Conservation (phyloP, 2,888 invertebrate genomes). For the Acrocyrtus sp. region DNA sequence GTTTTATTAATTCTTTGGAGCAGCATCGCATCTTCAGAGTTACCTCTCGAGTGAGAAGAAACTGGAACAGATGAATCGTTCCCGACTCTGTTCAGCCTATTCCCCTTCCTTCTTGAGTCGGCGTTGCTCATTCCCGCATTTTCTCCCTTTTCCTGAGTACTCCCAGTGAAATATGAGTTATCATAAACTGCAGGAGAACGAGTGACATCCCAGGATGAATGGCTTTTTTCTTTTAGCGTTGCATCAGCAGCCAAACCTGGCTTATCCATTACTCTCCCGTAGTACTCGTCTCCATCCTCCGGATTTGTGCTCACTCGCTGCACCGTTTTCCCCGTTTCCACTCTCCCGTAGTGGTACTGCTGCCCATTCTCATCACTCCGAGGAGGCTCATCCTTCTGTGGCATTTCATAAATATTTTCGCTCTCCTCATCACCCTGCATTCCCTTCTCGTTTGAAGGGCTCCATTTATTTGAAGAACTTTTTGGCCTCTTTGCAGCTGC, state of each 20-base stretch:
- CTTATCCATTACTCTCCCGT: slow-evolving; percentile 44
- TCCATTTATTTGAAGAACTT: slow-evolving; percentile 27
- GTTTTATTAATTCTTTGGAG: slow-evolving; percentile 60
- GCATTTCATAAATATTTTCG: slow-evolving; percentile 32
- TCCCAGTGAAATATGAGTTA: slow-evolving; percentile 55
- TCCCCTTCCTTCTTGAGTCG: slow-evolving; percentile 2
- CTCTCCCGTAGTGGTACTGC: slow-evolving; percentile 47
- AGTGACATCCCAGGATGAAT: slow-evolving; percentile 53
- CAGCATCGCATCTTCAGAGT: slow-evolving; percentile 54
- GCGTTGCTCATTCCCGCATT: no score
- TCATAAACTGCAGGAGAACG: slow-evolving; percentile 50
- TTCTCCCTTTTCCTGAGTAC: not conserved
- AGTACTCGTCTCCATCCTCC: slow-evolving; percentile 17
- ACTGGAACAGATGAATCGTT: no score
- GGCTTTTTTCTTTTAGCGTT: slow-evolving; percentile 46
- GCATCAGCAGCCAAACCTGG: slow-evolving; percentile 17
- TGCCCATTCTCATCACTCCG: slow-evolving; percentile 16
- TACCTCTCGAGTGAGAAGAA: no score
- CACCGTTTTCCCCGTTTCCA: slow-evolving; percentile 39
- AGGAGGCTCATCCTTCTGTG: slow-evolving; percentile 48
- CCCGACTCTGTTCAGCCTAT: no score
- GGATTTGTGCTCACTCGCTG: not conserved
- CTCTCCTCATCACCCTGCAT: no score
- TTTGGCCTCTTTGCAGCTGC: not conserved
- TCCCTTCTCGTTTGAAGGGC: slow-evolving; percentile 11